Conservation (phyloP, 2,797 vertebrate species). For the Dromococcyx pavoninus region DNA sequence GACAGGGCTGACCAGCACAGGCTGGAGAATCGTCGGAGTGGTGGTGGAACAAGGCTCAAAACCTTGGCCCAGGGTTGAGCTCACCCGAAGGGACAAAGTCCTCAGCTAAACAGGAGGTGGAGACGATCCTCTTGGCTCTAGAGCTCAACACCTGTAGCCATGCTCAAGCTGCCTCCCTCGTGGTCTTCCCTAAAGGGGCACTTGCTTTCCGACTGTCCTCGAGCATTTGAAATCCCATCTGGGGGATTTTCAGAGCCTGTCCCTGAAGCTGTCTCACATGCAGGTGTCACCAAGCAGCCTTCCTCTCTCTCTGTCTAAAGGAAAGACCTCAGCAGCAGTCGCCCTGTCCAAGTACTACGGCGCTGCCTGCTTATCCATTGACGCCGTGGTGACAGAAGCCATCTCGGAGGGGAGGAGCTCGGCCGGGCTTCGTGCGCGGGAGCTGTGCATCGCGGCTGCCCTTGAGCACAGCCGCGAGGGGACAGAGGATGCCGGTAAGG, state of each 20-base stretch:
- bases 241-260: background rate
- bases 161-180: background rate
- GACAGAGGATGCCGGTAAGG: slow-evolving; percentile 65
- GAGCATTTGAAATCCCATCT: background rate
- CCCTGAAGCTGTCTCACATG: background rate
- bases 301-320: slow-evolving; percentile 75
- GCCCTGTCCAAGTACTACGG: slow-evolving; percentile 80
- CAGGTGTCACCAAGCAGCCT: background rate
- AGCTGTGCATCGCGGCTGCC: slow-evolving; percentile 78
- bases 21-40: no score
- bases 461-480: slow-evolving; percentile 65
- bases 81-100: no score
- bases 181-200: background rate
- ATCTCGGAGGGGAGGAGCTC: slow-evolving; percentile 72
- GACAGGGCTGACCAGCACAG: no score
- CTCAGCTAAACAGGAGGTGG: no score
- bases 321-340: slow-evolving; percentile 74
- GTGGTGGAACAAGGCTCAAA: no score
- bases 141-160: no score
- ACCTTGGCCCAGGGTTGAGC: background rate
- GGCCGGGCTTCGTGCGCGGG: slow-evolving; percentile 73
- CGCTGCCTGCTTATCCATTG: slow-evolving; percentile 77
- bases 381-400: slow-evolving; percentile 81
- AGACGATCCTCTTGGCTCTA: no score
- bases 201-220: background rate